Conservation (phyloP, 2,888 invertebrate genomes). For the Terebella lapidaria region DNA sequence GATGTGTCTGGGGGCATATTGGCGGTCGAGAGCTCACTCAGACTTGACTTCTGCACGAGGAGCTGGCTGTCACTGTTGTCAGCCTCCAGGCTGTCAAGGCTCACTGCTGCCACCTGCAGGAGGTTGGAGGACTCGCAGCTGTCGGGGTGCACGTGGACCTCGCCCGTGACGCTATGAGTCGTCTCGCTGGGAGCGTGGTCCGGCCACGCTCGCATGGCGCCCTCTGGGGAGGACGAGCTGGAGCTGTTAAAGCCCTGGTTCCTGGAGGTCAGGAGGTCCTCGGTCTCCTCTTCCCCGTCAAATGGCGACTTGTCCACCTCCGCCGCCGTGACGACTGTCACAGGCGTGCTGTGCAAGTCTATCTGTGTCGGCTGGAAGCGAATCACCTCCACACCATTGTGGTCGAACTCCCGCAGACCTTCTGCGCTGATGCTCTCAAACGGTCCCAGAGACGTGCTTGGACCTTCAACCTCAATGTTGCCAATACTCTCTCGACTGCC, state of each 20-base stretch:
- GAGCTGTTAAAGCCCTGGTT: too few relatives aligned
- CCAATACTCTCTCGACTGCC: slow-evolving; percentile 21
- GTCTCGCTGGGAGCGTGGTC: neutral
- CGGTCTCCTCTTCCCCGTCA: neutral
- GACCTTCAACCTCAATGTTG: slow-evolving; percentile 20
- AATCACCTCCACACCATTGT: slow-evolving; percentile 21
- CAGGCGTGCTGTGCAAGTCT: slow-evolving; percentile 20
- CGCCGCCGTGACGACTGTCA: neutral
- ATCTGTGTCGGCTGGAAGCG: slow-evolving; percentile 24
- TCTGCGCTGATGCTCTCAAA: slow-evolving; percentile 12
- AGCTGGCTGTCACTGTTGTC: neutral
- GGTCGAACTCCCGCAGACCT: slow-evolving; percentile 14
- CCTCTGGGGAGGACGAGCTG: neutral
- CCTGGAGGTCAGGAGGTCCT: too few relatives aligned
- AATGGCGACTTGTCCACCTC: neutral
- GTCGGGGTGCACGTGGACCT: neutral
- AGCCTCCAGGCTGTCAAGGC: neutral
- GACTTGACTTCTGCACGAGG: neutral
- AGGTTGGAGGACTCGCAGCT: neutral
- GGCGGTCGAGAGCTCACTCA: too few relatives aligned
- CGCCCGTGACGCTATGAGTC: neutral
- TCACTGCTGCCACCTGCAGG: neutral
- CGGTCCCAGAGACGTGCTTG: slow-evolving; percentile 18
- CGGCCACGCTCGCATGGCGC: neutral
- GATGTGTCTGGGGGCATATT: too few relatives aligned